These are phyloP conservation scores for Cathartes aura DNA, from an alignment of 2,113 vertebrate species.

Conservation along the genomic window DNA sequence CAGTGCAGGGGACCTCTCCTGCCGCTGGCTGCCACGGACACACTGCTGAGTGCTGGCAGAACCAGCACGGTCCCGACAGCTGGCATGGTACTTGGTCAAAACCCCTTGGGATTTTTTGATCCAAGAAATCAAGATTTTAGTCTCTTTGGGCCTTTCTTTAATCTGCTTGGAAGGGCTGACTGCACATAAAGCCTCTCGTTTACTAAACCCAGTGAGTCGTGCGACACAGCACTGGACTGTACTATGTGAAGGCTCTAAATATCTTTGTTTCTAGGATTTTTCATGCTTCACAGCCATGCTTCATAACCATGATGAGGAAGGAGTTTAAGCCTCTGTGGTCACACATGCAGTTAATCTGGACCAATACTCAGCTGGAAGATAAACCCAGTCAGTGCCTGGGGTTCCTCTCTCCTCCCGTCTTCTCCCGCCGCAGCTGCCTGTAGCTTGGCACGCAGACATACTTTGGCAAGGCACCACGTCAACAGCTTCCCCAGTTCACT, in stretches of 20 bases:
- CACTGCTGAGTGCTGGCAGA: not conserved
- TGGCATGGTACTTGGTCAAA: not conserved
- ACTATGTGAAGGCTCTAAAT: not conserved
- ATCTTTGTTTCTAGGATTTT: not conserved
- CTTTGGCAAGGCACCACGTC: not conserved
- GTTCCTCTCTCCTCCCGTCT: not conserved
- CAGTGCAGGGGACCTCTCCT: not conserved
- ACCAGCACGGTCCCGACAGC: accelerated
- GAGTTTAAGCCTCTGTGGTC: not conserved
- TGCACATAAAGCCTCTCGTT: not conserved
- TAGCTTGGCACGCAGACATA: not conserved
- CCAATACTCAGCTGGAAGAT: not conserved
- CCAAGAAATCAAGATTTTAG: not conserved
- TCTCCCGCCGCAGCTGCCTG: accelerated
- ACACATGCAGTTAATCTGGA: not conserved
- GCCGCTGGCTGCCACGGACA: not conserved
- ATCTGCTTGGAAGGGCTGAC: not conserved
- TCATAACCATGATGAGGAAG: not conserved
- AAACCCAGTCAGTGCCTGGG: not conserved
- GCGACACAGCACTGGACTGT: accelerated
- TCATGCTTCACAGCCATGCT: not conserved
- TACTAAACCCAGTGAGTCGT: not conserved
- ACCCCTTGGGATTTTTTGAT: not conserved
- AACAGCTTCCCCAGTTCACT: not conserved
- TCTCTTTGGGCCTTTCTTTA: not conserved